Conservation (phyloP, 2,113 vertebrate genomes). For the Diadophis punctatus region DNA sequence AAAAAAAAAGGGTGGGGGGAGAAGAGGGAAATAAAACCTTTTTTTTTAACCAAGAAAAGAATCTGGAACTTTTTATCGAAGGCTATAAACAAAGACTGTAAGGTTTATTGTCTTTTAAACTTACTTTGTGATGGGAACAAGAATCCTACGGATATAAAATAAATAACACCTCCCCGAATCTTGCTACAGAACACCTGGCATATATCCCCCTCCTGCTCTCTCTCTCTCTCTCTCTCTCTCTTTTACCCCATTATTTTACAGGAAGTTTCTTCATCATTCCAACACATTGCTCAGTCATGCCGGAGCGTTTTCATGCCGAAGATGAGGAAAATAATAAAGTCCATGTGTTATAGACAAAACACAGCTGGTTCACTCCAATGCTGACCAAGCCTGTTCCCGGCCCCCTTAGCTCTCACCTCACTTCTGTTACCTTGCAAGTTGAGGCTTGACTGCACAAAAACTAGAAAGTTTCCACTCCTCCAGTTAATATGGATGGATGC, state of each 20-base stretch:
- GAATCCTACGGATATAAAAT: neutral
- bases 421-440: neutral
- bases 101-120: neutral
- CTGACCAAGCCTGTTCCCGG: slow-evolving; percentile 34
- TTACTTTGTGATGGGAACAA: neutral
- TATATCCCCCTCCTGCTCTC: neutral
- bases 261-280: slow-evolving; percentile 12
- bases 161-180: neutral
- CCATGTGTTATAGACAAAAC: slow-evolving; percentile 47
- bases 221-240: neutral
- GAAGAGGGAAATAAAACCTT: too few species aligned
- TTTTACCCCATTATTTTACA: slow-evolving; percentile 1
- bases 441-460: slow-evolving; percentile 65
- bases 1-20: too few species aligned
- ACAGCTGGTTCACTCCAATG: slow-evolving; percentile 11
- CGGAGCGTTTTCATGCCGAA: neutral
- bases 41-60: neutral
- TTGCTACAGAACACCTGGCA: slow-evolving; percentile 17
- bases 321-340: slow-evolving; percentile 38
- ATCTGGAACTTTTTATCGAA: neutral
- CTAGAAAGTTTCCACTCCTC: slow-evolving; percentile 56
- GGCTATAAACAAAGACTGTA: neutral
- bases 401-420: slow-evolving; percentile 24
- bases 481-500: slow-evolving; percentile 46
- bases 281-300: slow-evolving; percentile 3